Conservation (phyloP, 2,113 vertebrate genomes). For the Chitala chitala region DNA sequence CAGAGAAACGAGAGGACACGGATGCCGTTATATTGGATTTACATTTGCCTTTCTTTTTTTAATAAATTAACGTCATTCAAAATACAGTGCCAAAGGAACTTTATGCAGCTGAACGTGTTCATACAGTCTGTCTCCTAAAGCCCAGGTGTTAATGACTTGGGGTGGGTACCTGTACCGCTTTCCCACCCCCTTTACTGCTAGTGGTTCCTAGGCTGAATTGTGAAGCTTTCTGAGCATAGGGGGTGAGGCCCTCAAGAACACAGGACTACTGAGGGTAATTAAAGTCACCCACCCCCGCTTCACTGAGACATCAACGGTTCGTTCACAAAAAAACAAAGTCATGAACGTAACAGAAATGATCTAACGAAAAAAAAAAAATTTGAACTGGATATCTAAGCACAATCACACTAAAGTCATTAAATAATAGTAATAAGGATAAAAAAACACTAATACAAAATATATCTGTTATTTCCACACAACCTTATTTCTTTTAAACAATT, state of each 20-base stretch:
- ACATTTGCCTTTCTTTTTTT: conserved; percentile 64
- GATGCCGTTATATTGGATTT: conserved; percentile 25
- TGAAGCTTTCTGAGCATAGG: conserved; percentile 49
- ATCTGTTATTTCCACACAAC: conserved; percentile 59
- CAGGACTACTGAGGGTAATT: too few species aligned
- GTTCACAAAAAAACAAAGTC: conserved; percentile 38
- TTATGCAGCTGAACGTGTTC: conserved; percentile 94
- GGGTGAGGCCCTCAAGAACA: too few species aligned
- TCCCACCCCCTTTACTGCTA: conserved; percentile 62
- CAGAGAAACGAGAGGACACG: neutral
- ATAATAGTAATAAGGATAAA: conserved; percentile 82
- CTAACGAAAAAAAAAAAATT: conserved; percentile 20
- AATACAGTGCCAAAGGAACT: conserved; percentile 97
- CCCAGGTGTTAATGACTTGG: conserved; percentile 82
- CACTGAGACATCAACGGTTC: too few species aligned
- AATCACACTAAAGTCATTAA: conserved; percentile 95
- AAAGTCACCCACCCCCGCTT: too few species aligned
- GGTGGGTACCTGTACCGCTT: conserved; percentile 44
- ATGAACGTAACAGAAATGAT: too few species aligned
- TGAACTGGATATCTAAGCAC: conserved; percentile 68
- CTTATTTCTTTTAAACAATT: conserved; percentile 65
- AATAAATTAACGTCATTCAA: conserved; percentile 99
- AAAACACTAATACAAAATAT: conserved; percentile 78
- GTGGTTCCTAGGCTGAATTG: conserved; percentile 82
- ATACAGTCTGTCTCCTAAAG: conserved; percentile 78